Percentiles rank a stretch among this genome's conserved stretches.
Evolutionary conservation across 2,113 vertebrate species (phyloP).

Genomic region (Ailuropoda melanoleuca): DNA sequence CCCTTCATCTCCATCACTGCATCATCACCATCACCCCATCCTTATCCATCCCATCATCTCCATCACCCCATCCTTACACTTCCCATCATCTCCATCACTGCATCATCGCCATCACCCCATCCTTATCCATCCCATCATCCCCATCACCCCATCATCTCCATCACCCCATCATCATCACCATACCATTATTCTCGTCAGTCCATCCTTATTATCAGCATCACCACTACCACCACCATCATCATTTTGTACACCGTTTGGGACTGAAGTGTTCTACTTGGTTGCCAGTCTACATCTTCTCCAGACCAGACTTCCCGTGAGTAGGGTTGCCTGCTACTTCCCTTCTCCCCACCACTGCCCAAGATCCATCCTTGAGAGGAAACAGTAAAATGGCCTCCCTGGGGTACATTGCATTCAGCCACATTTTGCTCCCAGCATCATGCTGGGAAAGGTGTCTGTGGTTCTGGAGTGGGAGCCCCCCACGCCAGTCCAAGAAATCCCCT

Average conservation of each 20-base stretch:
- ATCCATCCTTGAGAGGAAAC: background rate
- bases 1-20: too few relatives aligned
- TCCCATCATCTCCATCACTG: background rate
- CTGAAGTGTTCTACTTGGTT: background rate
- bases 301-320: background rate
- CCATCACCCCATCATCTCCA: background rate
- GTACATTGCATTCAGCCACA: background rate
- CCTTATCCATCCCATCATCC: background rate
- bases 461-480: background rate
- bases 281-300: background rate
- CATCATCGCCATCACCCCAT: background rate
- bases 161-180: background rate
- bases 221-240: too few relatives aligned
- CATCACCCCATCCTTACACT: too few relatives aligned
- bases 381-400: background rate
- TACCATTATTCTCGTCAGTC: too few relatives aligned
- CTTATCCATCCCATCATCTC: too few relatives aligned
- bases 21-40: background rate
- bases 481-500: background rate
- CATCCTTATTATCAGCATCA: background rate
- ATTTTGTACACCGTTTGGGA: background rate
- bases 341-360: background rate
- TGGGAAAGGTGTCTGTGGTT: background rate
- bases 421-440: background rate
- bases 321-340: background rate